phyloP scores from a whole-genome alignment of 2,797 vertebrate genomes.

The Coregonus suidteri region DNA sequence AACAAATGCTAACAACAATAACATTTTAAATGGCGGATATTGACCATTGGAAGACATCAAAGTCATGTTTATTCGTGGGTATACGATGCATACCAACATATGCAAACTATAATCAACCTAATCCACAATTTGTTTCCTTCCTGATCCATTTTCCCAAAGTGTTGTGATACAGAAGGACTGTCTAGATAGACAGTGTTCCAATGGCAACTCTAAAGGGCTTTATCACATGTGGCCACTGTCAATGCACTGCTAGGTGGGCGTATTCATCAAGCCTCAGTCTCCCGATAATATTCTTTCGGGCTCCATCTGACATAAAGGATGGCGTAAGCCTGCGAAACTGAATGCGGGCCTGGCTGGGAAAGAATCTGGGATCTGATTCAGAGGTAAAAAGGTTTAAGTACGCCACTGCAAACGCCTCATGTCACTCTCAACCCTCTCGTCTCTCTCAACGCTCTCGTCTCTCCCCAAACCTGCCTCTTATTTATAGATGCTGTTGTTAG shows the following conservation, averaged over 20 bases:
- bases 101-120: constrained; percentile 52
- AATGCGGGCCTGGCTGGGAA: constrained; percentile 61
- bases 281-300: constrained; percentile 68
- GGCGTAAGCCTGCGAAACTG: constrained; percentile 67
- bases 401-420: constrained; percentile 58
- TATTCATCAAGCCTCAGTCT: constrained; percentile 63
- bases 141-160: constrained; percentile 31
- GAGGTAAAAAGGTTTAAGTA: constrained; percentile 71
- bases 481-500: constrained; percentile 69
- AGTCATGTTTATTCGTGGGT: constrained; percentile 39
- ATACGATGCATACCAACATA: constrained; percentile 39
- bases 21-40: constrained; percentile 49
- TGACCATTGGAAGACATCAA: constrained; percentile 48
- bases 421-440: constrained; percentile 57
- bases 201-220: constrained; percentile 64
- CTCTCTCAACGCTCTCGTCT: constrained; percentile 28
- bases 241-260: constrained; percentile 61
- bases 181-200: constrained; percentile 40
- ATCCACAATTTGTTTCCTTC: constrained; percentile 56
- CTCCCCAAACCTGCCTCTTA: constrained; percentile 47
- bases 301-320: constrained; percentile 66
- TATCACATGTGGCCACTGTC: constrained; percentile 70
- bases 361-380: constrained; percentile 72
- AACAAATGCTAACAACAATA: neutral
- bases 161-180: constrained; percentile 39